Percentiles rank a stretch among this genome's conserved stretches.
Conservation (phyloP, 2,113 vertebrate genomes). For the Apeltes quadracus region DNA sequence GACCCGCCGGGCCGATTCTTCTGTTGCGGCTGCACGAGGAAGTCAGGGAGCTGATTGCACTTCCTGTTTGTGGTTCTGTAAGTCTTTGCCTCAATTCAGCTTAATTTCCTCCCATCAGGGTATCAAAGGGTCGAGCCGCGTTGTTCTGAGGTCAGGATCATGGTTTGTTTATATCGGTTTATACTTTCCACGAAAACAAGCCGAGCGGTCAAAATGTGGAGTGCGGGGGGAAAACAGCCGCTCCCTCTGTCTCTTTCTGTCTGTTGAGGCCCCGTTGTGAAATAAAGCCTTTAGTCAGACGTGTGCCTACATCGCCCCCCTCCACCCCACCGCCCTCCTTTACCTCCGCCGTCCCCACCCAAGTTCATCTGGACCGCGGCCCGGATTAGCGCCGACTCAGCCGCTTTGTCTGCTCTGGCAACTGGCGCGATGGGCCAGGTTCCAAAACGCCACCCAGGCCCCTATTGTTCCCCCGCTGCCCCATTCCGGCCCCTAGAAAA, state of each 20-base stretch:
- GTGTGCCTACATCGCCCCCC: constrained; percentile 58
- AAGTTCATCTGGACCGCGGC: constrained; percentile 58
- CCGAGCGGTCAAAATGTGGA: background rate
- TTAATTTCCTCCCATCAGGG: constrained; percentile 56
- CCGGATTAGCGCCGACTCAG: constrained; percentile 59
- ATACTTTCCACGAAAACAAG: constrained; percentile 33
- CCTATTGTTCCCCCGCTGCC: constrained; percentile 54
- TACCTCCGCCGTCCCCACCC: constrained; percentile 31
- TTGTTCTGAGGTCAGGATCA: constrained; percentile 26
- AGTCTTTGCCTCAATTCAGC: constrained; percentile 52
- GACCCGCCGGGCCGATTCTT: background rate
- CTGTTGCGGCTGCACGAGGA: constrained; percentile 51
- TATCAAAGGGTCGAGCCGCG: constrained; percentile 61
- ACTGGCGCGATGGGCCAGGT: constrained; percentile 37
- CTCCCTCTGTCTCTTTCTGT: no score
- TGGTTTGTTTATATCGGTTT: background rate
- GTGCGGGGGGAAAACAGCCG: no score
- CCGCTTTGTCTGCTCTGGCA: constrained; percentile 69
- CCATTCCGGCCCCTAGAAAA: constrained; percentile 41
- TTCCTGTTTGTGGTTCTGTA: constrained; percentile 73
- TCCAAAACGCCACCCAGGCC: constrained; percentile 58
- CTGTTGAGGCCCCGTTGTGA: no score
- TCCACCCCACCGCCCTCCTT: constrained; percentile 8
- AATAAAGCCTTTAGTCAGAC: no score
- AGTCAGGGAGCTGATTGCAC: constrained; percentile 64